phyloP scores from a whole-genome alignment of 2,113 vertebrate genomes.

The Sphaerodactylus townsendi region DNA sequence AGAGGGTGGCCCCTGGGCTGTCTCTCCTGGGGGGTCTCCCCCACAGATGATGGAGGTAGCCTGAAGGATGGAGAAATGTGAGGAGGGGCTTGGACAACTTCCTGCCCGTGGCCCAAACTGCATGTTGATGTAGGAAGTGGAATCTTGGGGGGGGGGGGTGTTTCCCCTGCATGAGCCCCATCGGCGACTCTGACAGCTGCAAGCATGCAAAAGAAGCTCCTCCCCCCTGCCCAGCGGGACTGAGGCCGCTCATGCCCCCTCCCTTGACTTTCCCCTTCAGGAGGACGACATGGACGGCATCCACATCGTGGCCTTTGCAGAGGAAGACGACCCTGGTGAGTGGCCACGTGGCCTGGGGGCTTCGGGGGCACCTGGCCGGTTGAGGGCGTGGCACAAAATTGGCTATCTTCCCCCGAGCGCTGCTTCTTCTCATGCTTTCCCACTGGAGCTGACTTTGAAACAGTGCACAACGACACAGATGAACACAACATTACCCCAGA shows the following conservation, averaged over 20 bases:
- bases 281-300: constrained; percentile 90
- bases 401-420: too few species aligned
- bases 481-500: too few species aligned
- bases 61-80: neutral
- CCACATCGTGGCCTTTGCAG: constrained; percentile 93
- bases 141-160: too few species aligned
- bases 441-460: neutral
- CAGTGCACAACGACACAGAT: neutral
- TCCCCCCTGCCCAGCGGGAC: neutral
- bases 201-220: neutral
- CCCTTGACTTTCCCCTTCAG: constrained; percentile 54
- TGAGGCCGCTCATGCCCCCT: rapidly evolving
- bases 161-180: too few species aligned
- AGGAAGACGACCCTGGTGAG: constrained; percentile 89
- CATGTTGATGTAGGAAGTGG: neutral
- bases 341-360: rapidly evolving
- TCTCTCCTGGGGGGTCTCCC: too few species aligned
- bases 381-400: too few species aligned
- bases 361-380: rapidly evolving
- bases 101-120: neutral
- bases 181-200: neutral
- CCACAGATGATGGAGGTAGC: too few species aligned
- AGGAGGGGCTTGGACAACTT: too few species aligned
- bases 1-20: too few species aligned
- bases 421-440: neutral